Evolutionary conservation across 2,888 invertebrate species (phyloP), one percentile per base, ranked within the genome.

Genomic region (Agrochola litura): DNA sequence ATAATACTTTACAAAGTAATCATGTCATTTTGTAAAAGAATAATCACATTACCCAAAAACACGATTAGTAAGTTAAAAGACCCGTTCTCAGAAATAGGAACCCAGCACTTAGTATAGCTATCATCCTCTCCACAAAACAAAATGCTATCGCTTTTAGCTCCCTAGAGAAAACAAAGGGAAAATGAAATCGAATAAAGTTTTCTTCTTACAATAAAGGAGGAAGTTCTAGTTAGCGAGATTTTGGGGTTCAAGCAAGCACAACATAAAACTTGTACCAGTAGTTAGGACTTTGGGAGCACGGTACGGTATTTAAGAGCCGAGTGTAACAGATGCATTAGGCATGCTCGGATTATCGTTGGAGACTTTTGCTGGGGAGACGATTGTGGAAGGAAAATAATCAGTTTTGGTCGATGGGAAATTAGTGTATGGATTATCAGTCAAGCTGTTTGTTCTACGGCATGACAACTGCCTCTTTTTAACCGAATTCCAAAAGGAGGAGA

Each of bases 171-270:
- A 79, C 83, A 76, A 78, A 67, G 64, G 49, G 56, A 30, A 76
- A 76, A 84, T 60, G n/a, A 85, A 85, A 76, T 73, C 79, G 66
- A 77, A 78, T 73, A 77, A 85, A 88, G 78, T 83, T 83, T 77
- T 49, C 76, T 66, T 64, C 72, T 61, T 49, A 61, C 67, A 37
- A 69, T 72, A 64, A 68, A 75, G 68, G 61, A n/a, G n/a, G 66
- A 77, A 68, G 66, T 77, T 77, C 63, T 72, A 68, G 81, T 79
- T 81, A 71, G 77, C 68, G 56, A 81, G 83, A 78, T 78, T 84
- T 84, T 68, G 79, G 83, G 73, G 77, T 81, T 77, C 54, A 73
- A 73, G 73, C 70, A 72, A 68, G 79, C 64, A 43, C n/a, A 76
- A 86, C 66, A 81, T 83, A 79, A 76, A 88, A 88, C 72, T 86